A percentile compares a stretch with the other conserved stretches of the same genome.
Evolutionary conservation across 2,797 vertebrate species (phyloP).

Genomic region (Choloepus didactylus): DNA sequence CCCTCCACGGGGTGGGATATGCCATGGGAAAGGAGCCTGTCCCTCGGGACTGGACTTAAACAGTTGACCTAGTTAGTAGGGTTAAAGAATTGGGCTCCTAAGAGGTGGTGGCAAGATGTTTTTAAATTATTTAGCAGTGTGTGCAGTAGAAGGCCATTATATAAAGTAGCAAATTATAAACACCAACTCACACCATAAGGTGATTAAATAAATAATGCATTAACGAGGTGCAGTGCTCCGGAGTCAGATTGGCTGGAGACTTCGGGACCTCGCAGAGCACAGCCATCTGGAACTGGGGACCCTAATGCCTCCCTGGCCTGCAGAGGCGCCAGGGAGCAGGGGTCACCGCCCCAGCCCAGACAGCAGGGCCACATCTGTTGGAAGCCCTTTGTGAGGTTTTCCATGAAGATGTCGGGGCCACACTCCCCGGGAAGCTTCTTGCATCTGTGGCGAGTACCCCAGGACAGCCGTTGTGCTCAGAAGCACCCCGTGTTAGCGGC

Average conservation of each 20-base stretch:
- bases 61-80: constrained; percentile 63
- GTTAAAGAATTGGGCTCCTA: constrained; percentile 76
- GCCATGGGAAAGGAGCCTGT: rapidly evolving
- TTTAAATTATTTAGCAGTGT: constrained; percentile 87
- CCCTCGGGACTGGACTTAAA: not conserved
- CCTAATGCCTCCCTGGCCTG: constrained; percentile 67
- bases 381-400: not conserved
- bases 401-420: rapidly evolving
- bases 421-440: rapidly evolving
- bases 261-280: constrained; percentile 44
- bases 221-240: constrained; percentile 83
- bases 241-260: constrained; percentile 80
- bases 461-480: no score
- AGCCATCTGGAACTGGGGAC: constrained; percentile 31
- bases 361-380: rapidly evolving
- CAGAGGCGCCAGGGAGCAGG: constrained; percentile 47
- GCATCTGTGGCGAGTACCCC: not conserved
- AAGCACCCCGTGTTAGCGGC: not conserved
- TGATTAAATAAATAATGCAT: constrained; percentile 89
- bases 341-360: constrained; percentile 36
- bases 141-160: constrained; percentile 87
- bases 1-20: rapidly evolving
- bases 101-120: constrained; percentile 79
- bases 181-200: constrained; percentile 83
- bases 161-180: constrained; percentile 85